phyloP scores from a whole-genome alignment of 1,140 invertebrate species.

The Aphelinus certus region DNA sequence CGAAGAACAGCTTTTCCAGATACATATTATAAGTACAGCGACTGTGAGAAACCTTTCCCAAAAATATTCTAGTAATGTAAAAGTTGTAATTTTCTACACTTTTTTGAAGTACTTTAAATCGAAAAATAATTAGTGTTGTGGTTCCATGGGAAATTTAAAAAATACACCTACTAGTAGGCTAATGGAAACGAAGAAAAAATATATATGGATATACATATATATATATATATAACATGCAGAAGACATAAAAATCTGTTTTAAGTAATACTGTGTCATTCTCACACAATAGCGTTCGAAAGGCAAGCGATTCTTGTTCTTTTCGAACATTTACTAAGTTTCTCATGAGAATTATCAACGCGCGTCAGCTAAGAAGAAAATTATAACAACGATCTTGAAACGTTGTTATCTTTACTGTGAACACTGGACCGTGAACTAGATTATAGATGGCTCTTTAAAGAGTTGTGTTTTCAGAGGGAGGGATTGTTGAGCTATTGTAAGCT shows the following conservation, averaged over 20 bases:
- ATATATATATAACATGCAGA: conserved; percentile 4
- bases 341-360: conserved; percentile 6
- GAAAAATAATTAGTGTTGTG: too few relatives aligned
- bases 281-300: neutral
- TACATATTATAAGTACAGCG: neutral
- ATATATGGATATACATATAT: too few relatives aligned
- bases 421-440: conserved; percentile 8
- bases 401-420: conserved; percentile 13
- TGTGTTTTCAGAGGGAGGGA: neutral
- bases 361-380: conserved; percentile 10
- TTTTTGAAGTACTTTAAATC: too few relatives aligned
- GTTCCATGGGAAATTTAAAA: too few relatives aligned
- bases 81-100: too few relatives aligned
- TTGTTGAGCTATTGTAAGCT: conserved; percentile 42
- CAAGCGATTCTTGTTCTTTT: neutral
- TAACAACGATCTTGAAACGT: neutral
- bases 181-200: conserved; percentile 6
- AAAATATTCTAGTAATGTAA: too few relatives aligned
- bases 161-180: too few relatives aligned
- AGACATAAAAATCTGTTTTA: conserved; percentile 30
- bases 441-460: conserved; percentile 11
- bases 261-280: conserved; percentile 32
- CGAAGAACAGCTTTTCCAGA: conserved; percentile 3
- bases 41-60: too few relatives aligned
- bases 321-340: neutral